Evolutionary conservation across 2,797 vertebrate species (phyloP), one percentile per base, ranked within the genome.

Genomic region (Tadarida brasiliensis): DNA sequence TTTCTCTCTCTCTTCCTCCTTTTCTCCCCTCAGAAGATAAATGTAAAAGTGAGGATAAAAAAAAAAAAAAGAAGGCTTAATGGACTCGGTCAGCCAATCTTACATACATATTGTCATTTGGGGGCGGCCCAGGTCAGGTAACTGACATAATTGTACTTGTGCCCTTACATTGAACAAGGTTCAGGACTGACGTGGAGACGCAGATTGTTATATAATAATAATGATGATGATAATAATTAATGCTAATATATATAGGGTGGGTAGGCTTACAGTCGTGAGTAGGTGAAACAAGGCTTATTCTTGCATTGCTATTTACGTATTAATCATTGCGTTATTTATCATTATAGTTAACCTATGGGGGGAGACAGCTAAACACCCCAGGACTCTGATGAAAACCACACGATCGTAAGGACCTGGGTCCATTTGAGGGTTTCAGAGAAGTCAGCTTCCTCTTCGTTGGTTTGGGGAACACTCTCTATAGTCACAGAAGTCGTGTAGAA

Each of bases 21-120:
- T 44, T 7, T 44, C 39, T 44, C 39, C 39, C 39, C 39, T 7
- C 39, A 44, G 39, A 44, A 44, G 7, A 44, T 44, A 44, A 44
- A 44, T 44, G 39, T 7, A 44, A 44, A 44, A 44, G 39, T 44
- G 39, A 44, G 39, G 39, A 44, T 44, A 5, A 44, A 44, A 44
- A 44, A 44, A 44, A 44, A 54, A 54, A 54, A 54, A 54, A 12
- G 16, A 0, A 59, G 68, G 44, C 5, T 92, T 83, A 70, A 67
- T 85, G 39, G 61, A 90, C 78, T 86, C 65, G 17, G 26, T 94
- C 67, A 28, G 3, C 2, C 19, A 16, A 1, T 96, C 51, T 30
- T 26, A 93, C 94, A 57, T 94, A 88, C 96, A 90, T 71, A 33
- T 57, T 91, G 35, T 28, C 2, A 90, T 3, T 84, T 96, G 51